Percentiles rank a stretch among this genome's conserved stretches.
Conservation (phyloP, 2,113 vertebrate species). For the Leucoraja erinaceus region DNA sequence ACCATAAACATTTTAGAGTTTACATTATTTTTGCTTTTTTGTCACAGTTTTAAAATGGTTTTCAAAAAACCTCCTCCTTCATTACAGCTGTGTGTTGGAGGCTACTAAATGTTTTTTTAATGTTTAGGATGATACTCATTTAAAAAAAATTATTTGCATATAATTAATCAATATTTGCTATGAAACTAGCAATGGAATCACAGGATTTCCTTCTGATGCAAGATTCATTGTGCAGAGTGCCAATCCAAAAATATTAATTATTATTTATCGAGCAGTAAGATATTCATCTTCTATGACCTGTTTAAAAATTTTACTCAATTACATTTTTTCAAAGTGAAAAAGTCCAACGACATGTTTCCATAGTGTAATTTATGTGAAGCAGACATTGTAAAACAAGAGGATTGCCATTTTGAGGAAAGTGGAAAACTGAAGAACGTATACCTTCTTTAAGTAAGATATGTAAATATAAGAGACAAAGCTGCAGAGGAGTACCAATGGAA, state of each 20-base stretch:
- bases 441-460: neutral
- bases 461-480: neutral
- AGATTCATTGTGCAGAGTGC: no score
- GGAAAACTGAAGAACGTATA: neutral
- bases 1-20: neutral
- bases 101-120: neutral
- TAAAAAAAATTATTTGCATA: neutral
- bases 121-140: neutral
- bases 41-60: neutral
- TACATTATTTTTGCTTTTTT: neutral
- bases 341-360: neutral
- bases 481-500: neutral
- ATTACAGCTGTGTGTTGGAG: neutral
- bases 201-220: neutral
- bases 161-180: neutral
- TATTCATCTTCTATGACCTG: neutral
- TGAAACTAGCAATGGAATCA: neutral
- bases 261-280: neutral
- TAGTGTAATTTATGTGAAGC: neutral
- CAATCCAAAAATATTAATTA: neutral
- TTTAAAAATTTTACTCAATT: neutral
- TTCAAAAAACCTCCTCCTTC: neutral
- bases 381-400: neutral
- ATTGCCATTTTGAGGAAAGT: neutral
- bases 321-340: neutral